phyloP scores from a whole-genome alignment of 1,140 invertebrate genomes.

The Metaphire vulgaris region DNA sequence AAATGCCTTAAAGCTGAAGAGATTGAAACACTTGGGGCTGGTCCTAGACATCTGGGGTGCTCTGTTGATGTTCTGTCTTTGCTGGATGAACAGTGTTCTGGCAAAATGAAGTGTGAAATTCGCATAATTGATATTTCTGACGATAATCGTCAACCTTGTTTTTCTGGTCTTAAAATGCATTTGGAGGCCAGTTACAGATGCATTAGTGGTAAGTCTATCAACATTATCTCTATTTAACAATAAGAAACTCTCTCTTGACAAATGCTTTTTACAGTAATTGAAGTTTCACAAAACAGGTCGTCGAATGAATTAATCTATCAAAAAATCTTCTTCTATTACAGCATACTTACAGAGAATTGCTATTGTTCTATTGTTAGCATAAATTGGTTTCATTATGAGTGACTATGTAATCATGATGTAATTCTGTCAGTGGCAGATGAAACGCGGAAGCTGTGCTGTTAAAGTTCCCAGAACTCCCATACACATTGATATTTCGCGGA shows the following conservation, averaged over 20 bases:
- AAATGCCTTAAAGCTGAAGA: slow-evolving; percentile 17
- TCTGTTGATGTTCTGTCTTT: neutral
- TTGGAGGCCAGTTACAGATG: slow-evolving; percentile 13
- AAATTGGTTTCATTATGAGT: neutral
- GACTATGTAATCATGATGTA: neutral
- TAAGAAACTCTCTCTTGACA: neutral
- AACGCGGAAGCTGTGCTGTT: neutral
- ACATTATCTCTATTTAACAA: neutral
- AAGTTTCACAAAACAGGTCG: neutral
- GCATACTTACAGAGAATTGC: too few species aligned
- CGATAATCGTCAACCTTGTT: neutral
- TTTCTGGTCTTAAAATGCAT: slow-evolving; percentile 2
- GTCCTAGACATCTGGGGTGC: slow-evolving; percentile 3
- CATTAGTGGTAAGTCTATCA: neutral
- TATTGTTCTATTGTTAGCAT: neutral
- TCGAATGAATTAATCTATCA: too few species aligned
- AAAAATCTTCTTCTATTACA: too few species aligned
- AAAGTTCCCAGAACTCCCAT: neutral
- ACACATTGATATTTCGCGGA: neutral
- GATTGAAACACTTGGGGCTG: neutral
- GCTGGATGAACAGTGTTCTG: neutral
- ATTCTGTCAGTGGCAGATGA: neutral
- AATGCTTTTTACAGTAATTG: neutral
- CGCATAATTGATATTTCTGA: neutral
- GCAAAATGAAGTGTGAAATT: neutral